phyloP scores from a whole-genome alignment of 2,888 invertebrate species.

The Baccha elongata region DNA sequence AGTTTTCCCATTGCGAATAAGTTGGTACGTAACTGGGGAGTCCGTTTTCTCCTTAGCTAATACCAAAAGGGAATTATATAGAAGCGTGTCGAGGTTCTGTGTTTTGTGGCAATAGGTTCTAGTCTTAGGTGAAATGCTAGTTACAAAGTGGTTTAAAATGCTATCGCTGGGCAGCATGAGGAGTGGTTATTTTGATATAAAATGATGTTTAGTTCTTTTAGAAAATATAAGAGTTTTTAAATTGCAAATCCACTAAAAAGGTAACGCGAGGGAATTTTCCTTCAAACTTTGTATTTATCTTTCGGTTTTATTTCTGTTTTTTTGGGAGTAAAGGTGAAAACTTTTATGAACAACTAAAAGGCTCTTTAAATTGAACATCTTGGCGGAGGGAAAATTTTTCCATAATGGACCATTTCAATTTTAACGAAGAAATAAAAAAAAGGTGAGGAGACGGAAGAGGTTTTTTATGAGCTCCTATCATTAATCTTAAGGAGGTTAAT shows the following conservation, averaged over 20 bases:
- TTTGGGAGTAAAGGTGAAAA: too few species aligned
- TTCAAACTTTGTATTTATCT: too few species aligned
- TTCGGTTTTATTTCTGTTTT: too few species aligned
- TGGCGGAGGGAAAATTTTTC: too few species aligned
- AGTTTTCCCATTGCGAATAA: constrained; percentile 64
- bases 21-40: constrained; percentile 35
- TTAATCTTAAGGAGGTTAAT: too few species aligned
- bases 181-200: too few species aligned
- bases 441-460: too few species aligned
- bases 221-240: constrained; percentile 17
- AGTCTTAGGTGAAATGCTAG: constrained; percentile 5
- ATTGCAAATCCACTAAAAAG: constrained; percentile 2
- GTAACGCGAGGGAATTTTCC: not conserved
- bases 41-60: constrained; percentile 19
- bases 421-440: too few species aligned
- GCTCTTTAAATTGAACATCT: too few species aligned
- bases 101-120: constrained; percentile 8
- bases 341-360: too few species aligned
- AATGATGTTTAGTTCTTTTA: not conserved
- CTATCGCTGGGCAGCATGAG: not conserved
- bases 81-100: not conserved
- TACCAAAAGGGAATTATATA: constrained; percentile 8
- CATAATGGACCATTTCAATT: too few species aligned
- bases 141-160: constrained; percentile 1
- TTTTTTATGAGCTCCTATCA: too few species aligned